Conservation (phyloP, 2,888 invertebrate species). For the Eupithecia inturbata region DNA sequence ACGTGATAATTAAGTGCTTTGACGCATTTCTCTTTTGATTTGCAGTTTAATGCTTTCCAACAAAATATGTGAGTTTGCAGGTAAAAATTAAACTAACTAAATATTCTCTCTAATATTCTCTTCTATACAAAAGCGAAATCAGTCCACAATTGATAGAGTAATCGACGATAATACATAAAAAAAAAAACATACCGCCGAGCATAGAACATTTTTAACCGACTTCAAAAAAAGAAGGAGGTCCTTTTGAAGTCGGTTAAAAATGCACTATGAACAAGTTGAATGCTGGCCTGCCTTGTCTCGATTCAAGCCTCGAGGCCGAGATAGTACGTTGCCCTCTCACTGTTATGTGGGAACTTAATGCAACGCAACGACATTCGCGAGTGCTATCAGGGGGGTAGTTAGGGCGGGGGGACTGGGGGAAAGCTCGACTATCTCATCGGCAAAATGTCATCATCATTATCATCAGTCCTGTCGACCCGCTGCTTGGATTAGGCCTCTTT, state of each 20-base stretch:
- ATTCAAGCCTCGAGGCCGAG: slow-evolving; percentile 62
- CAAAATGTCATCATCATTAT: too few relatives aligned
- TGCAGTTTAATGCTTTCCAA: neutral
- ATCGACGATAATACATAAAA: too few relatives aligned
- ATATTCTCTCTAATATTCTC: too few relatives aligned
- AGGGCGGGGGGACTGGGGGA: slow-evolving; percentile 14
- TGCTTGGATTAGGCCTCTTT: too few relatives aligned
- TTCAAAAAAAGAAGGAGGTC: too few relatives aligned
- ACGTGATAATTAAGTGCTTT: neutral
- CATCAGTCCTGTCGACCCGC: too few relatives aligned
- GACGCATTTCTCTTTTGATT: too few relatives aligned
- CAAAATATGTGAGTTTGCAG: neutral
- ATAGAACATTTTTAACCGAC: too few relatives aligned
- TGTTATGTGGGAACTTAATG: slow-evolving; percentile 57
- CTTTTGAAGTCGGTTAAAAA: slow-evolving; percentile 43
- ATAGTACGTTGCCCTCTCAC: slow-evolving; percentile 67
- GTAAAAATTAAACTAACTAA: too few relatives aligned
- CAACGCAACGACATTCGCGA: slow-evolving; percentile 48
- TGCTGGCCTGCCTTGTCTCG: slow-evolving; percentile 37
- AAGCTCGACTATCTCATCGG: neutral
- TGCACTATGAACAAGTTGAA: slow-evolving; percentile 56
- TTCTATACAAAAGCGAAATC: too few relatives aligned
- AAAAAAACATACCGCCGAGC: neutral
- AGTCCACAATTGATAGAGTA: too few relatives aligned
- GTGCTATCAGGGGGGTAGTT: slow-evolving; percentile 30